Evolutionary conservation across 1,140 invertebrate genomes (phyloP), one percentile per base, ranked within the genome.

Genomic region (Ganaspis sp.): DNA sequence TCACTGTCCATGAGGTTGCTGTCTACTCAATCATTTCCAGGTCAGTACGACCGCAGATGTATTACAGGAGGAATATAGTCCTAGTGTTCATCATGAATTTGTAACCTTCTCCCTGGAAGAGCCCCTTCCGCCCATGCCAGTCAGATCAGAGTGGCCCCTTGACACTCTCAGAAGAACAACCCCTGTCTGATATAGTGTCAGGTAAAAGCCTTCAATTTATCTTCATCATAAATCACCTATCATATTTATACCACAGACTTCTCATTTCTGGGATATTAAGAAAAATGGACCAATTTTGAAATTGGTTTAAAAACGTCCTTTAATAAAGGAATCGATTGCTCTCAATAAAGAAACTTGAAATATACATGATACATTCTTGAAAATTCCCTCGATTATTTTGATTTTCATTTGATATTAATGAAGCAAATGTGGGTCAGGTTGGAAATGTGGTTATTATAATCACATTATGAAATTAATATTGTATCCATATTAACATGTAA

Each of bases 31-130:
- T 64, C 23, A 79, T 80, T 84, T 82, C 37, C 79, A 90, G 85
- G 89, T 93, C 34, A 92, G 92, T 74, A 92, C 92, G n/a, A 92
- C 92, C 74, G 92, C 91, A 17, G 92, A 93, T 83, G 90, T 92
- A 71, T 86, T 92, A 70, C 89, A 90, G 17, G 87, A 91, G 53
- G 89, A 93, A 64, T 91, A 88, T 79, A 87, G 90, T 75, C 85
- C 86, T 38, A 84, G 85, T 45, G 76, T 87, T 78, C 89, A 87
- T 12, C 89, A 87, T 64, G 90, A 91, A 72, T 91, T 91, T 81
- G 91, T 92, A 17, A 90, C 90, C 11, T 92, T 92, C 81, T 90
- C 92, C 82, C 81, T 92, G 70, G 90, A 91, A 69, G 88, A 88
- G 71, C 88, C 89, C 42, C 73, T 89, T 45, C 90, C 90, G 21